phyloP scores from a whole-genome alignment of 2,888 invertebrate species.

The Cheilosia scutellata region DNA sequence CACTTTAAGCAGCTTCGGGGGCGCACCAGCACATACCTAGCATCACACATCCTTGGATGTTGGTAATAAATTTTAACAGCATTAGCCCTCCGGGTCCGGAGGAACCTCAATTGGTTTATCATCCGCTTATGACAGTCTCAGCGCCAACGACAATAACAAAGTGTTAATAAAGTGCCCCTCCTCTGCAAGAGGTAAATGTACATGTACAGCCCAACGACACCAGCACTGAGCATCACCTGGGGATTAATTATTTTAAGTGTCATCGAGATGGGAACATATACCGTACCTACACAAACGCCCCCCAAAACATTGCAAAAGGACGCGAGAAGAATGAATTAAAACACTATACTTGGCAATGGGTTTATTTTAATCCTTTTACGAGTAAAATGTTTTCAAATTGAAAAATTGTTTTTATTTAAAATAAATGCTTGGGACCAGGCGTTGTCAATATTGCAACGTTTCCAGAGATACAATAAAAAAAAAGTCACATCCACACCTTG shows the following conservation, averaged over 20 bases:
- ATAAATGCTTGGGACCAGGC: slow-evolving; percentile 23
- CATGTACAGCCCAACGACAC: slow-evolving; percentile 3
- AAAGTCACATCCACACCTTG: slow-evolving; percentile 55
- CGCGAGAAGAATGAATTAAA: slow-evolving; percentile 19
- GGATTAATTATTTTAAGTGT: slow-evolving; percentile 73
- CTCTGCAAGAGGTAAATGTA: not conserved
- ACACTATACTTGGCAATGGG: not conserved
- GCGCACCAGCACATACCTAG: not conserved
- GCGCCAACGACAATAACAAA: slow-evolving; percentile 35
- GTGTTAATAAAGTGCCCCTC: slow-evolving; percentile 46
- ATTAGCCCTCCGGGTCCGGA: slow-evolving; percentile 55
- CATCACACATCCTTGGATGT: slow-evolving; percentile 31
- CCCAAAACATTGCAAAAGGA: no score
- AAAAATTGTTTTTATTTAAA: slow-evolving; percentile 49
- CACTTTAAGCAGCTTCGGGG: slow-evolving; percentile 41
- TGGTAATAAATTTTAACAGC: slow-evolving; percentile 49
- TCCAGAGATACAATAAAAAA: slow-evolving; percentile 16
- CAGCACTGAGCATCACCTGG: slow-evolving; percentile 37
- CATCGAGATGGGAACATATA: slow-evolving; percentile 50
- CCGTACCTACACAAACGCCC: not conserved
- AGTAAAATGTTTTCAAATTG: slow-evolving; percentile 39
- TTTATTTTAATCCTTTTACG: slow-evolving; percentile 25
- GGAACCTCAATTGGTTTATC: slow-evolving; percentile 51
- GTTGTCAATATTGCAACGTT: slow-evolving; percentile 35
- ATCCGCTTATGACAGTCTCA: slow-evolving; percentile 47